Conservation (phyloP, 2,888 invertebrate genomes). For the Lepidochitona cinerea region DNA sequence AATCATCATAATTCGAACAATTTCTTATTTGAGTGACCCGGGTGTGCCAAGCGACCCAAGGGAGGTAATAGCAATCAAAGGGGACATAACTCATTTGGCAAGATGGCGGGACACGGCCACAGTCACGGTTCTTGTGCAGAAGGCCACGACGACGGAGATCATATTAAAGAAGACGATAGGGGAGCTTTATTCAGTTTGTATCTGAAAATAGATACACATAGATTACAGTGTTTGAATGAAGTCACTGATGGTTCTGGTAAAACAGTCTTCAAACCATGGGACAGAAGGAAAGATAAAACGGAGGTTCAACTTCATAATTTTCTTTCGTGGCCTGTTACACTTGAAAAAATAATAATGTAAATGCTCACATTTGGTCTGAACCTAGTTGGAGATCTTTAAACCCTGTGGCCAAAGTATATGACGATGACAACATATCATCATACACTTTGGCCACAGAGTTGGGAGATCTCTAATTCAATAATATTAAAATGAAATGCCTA, state of each 20-base stretch:
- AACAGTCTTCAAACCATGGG: constrained; percentile 93
- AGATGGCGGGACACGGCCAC: constrained; percentile 50
- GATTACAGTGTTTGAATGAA: constrained; percentile 94
- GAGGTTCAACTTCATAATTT: too few species aligned
- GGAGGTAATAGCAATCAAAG: background rate
- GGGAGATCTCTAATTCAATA: too few species aligned
- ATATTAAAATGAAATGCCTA: too few species aligned
- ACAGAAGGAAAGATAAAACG: constrained; percentile 82
- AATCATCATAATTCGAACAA: too few species aligned
- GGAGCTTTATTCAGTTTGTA: constrained; percentile 88
- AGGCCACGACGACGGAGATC: constrained; percentile 43
- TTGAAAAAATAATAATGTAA: too few species aligned
- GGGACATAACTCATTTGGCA: background rate
- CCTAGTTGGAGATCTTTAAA: too few species aligned
- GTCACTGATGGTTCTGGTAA: constrained; percentile 87
- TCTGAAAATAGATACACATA: constrained; percentile 88
- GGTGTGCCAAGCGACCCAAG: background rate
- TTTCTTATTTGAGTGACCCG: background rate
- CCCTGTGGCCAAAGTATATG: too few species aligned
- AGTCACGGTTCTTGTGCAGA: constrained; percentile 47
- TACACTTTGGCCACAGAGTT: too few species aligned
- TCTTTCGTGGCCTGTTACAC: too few species aligned
- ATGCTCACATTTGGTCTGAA: too few species aligned
- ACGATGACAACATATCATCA: too few species aligned
- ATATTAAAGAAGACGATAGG: constrained; percentile 73